Conservation (phyloP, 2,888 invertebrate genomes). For the Argyresthia goedartella region DNA sequence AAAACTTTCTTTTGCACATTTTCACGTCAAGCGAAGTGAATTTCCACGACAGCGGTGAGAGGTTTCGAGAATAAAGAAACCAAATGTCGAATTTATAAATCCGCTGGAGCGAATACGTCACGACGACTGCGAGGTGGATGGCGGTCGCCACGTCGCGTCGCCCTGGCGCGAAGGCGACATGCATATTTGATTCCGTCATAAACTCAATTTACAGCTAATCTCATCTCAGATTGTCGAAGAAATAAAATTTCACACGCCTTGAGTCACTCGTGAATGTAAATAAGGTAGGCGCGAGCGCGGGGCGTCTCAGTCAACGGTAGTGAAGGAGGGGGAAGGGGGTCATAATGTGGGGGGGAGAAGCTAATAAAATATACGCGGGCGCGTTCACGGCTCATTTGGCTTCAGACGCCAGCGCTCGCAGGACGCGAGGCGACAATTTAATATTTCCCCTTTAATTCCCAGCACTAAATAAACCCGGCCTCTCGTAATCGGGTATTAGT, state of each 20-base stretch:
- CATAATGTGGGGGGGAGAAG: constrained; percentile 16
- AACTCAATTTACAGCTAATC: constrained; percentile 70
- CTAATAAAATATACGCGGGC: constrained; percentile 48
- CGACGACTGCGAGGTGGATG: constrained; percentile 3
- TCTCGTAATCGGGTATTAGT: constrained; percentile 37
- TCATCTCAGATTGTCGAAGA: constrained; percentile 66
- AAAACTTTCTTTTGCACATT: neutral
- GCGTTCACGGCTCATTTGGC: constrained; percentile 51
- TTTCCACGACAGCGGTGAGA: neutral
- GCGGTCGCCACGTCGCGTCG: constrained; percentile 8
- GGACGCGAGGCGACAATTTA: constrained; percentile 36
- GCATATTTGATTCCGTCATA: constrained; percentile 66
- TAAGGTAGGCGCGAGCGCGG: constrained; percentile 29
- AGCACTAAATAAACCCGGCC: constrained; percentile 43
- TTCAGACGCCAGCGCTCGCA: constrained; percentile 26
- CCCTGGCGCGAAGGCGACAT: constrained; percentile 20
- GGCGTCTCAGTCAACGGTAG: constrained; percentile 5
- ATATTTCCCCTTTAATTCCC: constrained; percentile 42
- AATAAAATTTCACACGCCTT: constrained; percentile 66
- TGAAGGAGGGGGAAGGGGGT: constrained; percentile 12
- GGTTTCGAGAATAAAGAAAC: neutral
- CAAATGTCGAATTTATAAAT: constrained; percentile 35
- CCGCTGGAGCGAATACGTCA: constrained; percentile 42
- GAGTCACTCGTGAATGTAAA: constrained; percentile 54
- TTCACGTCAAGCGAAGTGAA: neutral